Base-by-base conservation (phyloP, 2,113 vertebrate genomes). In the Salminus brasiliensis region DNA sequence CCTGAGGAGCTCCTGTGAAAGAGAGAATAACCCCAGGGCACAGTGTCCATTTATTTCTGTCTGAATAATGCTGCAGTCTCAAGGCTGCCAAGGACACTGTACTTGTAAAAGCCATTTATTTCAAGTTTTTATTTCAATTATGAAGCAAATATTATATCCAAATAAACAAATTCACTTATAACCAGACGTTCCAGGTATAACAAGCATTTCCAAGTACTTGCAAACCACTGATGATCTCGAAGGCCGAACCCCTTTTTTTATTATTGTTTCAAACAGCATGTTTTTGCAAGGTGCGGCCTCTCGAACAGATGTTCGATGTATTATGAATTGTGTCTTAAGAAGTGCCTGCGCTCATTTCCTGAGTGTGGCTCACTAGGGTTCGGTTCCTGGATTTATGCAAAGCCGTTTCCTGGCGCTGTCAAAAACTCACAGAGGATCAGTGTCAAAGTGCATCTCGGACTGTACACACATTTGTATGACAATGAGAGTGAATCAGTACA, bases 311-410 rank as follows among this genome's bases (percentile, higher is more conserved):
- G 34, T n/a, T 12, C 41, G 15, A 45, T 5, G 1, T 25, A 30
- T n/a, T 59, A 23, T 59, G 63, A 36, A 71, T 60, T 60, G 23
- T 43, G 25, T 59, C 30, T 21, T 7, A 70, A 76, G 74, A 47
- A 71, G 67, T 32, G 57, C n/a, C 1, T 81, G 13, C 27, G 27
- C 5, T 72, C 59, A 45, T 67, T 67, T 67, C 47, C 69, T 78
- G 34, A 10, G 41, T 8, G 36, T 32, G n/a, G 60, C 25, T 57
- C 25, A 18, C 7, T 7, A 30, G 10, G 25, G 7, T 21, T 29
- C 52, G 16, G 12, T 2, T 27, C 49, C 10, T 15, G 62, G 62
- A 69, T 70, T 6, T 36, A 66, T 36, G 4, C 11, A 81, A 72
- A 70, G 21, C 1, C 10, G 47, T 36, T 67, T 45, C 63, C 18